Conservation (phyloP, 2,888 invertebrate genomes). For the Pseudococcus jackbeardsleyi region DNA sequence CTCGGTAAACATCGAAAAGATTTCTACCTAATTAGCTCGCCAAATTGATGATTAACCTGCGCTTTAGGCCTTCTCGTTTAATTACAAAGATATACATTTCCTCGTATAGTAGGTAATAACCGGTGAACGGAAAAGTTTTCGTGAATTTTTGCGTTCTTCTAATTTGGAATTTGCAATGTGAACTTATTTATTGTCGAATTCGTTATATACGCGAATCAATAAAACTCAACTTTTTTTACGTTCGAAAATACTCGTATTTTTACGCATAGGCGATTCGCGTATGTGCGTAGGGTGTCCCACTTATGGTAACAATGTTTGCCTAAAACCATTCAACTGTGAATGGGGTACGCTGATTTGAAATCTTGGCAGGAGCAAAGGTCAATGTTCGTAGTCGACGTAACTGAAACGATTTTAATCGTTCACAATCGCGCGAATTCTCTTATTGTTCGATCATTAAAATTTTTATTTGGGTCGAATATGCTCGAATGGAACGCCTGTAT, state of each 20-base stretch:
- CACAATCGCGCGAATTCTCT: background rate
- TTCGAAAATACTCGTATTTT: background rate
- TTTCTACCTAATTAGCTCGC: constrained; percentile 10
- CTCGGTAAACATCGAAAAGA: background rate
- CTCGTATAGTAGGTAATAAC: background rate
- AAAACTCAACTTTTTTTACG: background rate
- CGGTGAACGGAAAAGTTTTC: background rate
- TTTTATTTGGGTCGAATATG: background rate
- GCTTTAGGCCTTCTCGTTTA: background rate
- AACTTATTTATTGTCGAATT: background rate
- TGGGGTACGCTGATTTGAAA: constrained; percentile 13
- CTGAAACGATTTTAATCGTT: background rate
- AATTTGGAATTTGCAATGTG: background rate
- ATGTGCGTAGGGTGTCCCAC: constrained; percentile 27
- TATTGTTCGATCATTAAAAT: constrained; percentile 18
- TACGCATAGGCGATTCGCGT: constrained; percentile 7
- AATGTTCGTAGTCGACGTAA: background rate
- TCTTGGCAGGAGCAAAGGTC: constrained; percentile 2
- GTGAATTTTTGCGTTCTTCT: background rate
- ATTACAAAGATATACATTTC: background rate
- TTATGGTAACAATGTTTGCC: constrained; percentile 23
- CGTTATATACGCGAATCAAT: constrained; percentile 9
- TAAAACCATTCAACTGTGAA: constrained; percentile 26
- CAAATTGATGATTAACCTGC: background rate
- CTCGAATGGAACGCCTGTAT: background rate